Conservation (phyloP, 2,888 invertebrate genomes). For the Pegoplata infirma region DNA sequence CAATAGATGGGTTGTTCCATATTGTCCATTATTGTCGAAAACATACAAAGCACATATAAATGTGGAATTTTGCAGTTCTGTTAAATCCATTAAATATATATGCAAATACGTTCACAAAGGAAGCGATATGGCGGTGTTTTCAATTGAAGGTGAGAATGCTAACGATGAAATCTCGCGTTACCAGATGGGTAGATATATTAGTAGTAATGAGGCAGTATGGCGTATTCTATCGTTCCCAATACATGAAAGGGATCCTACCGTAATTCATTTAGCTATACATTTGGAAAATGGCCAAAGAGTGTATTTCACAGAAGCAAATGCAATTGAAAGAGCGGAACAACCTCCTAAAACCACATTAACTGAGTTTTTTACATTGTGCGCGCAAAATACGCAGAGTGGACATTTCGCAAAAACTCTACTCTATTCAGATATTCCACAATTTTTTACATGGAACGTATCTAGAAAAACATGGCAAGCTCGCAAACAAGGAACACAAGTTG, state of each 20-base stretch:
- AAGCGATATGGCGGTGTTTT: not conserved
- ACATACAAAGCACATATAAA: not conserved
- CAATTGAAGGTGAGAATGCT: not conserved
- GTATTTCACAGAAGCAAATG: slow-evolving; percentile 62
- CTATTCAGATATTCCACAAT: slow-evolving; percentile 71
- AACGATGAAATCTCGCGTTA: not conserved
- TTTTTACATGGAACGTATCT: slow-evolving; percentile 71
- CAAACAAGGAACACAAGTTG: slow-evolving; percentile 68
- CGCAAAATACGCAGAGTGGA: slow-evolving; percentile 24
- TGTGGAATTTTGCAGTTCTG: not conserved
- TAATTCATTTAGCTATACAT: slow-evolving; percentile 49
- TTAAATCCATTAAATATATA: too few relatives aligned
- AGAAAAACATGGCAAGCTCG: slow-evolving; percentile 69
- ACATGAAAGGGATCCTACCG: slow-evolving; percentile 17
- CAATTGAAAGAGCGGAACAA: slow-evolving; percentile 34
- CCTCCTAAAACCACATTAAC: slow-evolving; percentile 60
- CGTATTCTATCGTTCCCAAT: not conserved
- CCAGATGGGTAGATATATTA: not conserved
- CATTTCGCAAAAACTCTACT: slow-evolving; percentile 66
- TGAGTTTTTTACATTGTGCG: slow-evolving; percentile 32
- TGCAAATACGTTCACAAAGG: too few relatives aligned
- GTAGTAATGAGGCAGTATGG: not conserved
- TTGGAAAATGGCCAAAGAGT: too few relatives aligned
- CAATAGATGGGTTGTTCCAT: not conserved
- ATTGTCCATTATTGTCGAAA: not conserved